phyloP scores from a whole-genome alignment of 2,113 vertebrate species.

The Tenebrosternarchus preto region DNA sequence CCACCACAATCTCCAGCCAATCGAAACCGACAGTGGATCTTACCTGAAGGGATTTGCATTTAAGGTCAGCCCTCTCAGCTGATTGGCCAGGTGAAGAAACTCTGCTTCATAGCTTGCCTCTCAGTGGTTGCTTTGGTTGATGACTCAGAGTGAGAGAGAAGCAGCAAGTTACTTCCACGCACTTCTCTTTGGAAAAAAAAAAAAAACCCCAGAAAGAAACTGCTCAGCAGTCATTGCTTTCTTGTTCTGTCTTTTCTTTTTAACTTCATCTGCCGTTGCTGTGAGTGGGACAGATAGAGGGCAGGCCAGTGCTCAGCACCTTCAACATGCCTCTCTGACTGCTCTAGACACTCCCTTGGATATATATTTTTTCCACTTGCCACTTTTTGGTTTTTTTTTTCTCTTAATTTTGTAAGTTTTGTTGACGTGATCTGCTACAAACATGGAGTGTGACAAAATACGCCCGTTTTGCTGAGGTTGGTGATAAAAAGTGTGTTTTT shows the following conservation, averaged over 20 bases:
- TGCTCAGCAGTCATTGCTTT: slow-evolving; percentile 69
- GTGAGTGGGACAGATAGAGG: slow-evolving; percentile 62
- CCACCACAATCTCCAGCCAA: slow-evolving; percentile 62
- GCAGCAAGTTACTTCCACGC: slow-evolving; percentile 71
- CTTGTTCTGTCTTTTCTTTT: slow-evolving; percentile 57
- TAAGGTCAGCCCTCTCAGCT: slow-evolving; percentile 53
- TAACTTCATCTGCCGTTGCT: slow-evolving; percentile 58
- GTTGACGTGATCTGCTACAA: slow-evolving; percentile 56
- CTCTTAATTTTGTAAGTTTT: slow-evolving; percentile 50
- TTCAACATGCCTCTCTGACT: slow-evolving; percentile 54
- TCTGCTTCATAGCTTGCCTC: slow-evolving; percentile 64
- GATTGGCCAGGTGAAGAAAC: slow-evolving; percentile 71
- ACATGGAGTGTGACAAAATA: slow-evolving; percentile 71
- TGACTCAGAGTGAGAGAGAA: slow-evolving; percentile 78
- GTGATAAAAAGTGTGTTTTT: slow-evolving; percentile 59
- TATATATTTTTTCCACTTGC: slow-evolving; percentile 62
- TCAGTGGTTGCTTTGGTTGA: slow-evolving; percentile 71
- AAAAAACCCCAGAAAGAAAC: slow-evolving; percentile 49
- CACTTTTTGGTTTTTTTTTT: slow-evolving; percentile 27
- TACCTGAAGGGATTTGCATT: slow-evolving; percentile 79
- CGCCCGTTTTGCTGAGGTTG: slow-evolving; percentile 71
- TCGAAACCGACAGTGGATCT: slow-evolving; percentile 59
- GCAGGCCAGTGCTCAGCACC: slow-evolving; percentile 54
- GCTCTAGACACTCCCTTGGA: slow-evolving; percentile 69
- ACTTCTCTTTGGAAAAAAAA: slow-evolving; percentile 75